These are phyloP conservation scores for Thaleichthys pacificus DNA, from an alignment of 2,797 vertebrate species.

Conservation along the genomic window DNA sequence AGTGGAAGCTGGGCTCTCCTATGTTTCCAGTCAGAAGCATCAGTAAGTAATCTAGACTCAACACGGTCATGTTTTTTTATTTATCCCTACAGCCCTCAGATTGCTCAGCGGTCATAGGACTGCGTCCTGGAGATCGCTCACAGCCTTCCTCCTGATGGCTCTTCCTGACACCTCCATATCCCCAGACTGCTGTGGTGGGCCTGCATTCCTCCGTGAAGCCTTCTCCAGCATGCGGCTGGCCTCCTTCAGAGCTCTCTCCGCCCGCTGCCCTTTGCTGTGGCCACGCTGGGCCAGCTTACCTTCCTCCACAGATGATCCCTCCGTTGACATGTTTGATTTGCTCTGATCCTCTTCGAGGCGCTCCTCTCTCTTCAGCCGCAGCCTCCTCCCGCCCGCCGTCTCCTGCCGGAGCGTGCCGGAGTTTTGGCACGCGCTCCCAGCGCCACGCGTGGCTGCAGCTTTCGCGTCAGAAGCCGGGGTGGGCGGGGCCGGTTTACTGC, in stretches of 20 bases:
- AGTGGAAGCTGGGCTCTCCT: conserved; percentile 20
- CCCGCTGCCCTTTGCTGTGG: conserved; percentile 51
- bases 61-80: conserved; percentile 20
- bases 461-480: conserved; percentile 19
- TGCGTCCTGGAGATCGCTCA: conserved; percentile 62
- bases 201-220: conserved; percentile 37
- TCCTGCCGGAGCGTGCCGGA: conserved; percentile 42
- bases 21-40: conserved; percentile 40
- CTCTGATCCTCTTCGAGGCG: conserved; percentile 67
- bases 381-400: conserved; percentile 37
- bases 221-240: conserved; percentile 61
- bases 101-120: conserved; percentile 32
- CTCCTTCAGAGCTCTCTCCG: conserved; percentile 49
- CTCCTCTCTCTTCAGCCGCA: conserved; percentile 61
- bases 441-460: neutral
- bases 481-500: conserved; percentile 45
- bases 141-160: conserved; percentile 58
- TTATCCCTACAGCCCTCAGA: conserved; percentile 17
- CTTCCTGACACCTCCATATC: conserved; percentile 27
- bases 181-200: conserved; percentile 11
- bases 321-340: conserved; percentile 61
- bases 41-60: conserved; percentile 21
- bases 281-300: conserved; percentile 43
- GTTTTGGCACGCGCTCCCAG: conserved; percentile 24
- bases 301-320: conserved; percentile 62